Percentiles rank a stretch among this genome's conserved stretches.
Conservation (phyloP, 2,888 invertebrate species). For the Aricia artaxerxes region DNA sequence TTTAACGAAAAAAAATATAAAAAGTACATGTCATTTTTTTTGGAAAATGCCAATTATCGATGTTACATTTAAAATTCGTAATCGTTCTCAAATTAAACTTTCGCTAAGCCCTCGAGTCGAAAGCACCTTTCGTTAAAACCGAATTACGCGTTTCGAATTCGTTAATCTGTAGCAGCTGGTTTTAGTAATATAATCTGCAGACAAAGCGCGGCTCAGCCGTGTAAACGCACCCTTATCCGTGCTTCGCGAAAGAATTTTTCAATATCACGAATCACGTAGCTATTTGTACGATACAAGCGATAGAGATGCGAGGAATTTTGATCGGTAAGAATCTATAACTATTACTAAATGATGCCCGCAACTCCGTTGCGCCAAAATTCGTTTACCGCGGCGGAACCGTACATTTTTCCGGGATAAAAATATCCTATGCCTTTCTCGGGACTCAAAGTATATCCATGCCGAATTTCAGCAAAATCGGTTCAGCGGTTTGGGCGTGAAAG, state of each 20-base stretch:
- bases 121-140: neutral
- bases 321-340: no score
- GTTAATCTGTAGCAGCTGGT: neutral
- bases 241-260: conserved; percentile 37
- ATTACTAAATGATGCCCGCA: no score
- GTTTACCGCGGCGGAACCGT: no score
- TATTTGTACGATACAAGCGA: neutral
- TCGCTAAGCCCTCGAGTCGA: neutral
- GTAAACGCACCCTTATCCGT: conserved; percentile 42
- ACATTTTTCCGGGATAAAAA: no score
- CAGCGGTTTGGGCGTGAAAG: no score
- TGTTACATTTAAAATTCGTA: neutral
- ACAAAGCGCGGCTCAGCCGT: conserved; percentile 41
- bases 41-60: no score
- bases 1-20: no score
- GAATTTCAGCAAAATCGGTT: no score
- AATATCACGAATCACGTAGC: conserved; percentile 21
- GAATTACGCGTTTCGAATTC: conserved; percentile 9
- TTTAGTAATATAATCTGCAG: conserved; percentile 29
- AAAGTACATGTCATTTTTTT: no score
- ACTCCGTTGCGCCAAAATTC: no score
- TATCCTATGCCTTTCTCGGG: no score
- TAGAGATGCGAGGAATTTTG: neutral
- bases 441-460: no score
- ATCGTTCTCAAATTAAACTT: neutral